Evolutionary conservation across 2,113 vertebrate genomes (phyloP).

Genomic region (Platichthys flesus): DNA sequence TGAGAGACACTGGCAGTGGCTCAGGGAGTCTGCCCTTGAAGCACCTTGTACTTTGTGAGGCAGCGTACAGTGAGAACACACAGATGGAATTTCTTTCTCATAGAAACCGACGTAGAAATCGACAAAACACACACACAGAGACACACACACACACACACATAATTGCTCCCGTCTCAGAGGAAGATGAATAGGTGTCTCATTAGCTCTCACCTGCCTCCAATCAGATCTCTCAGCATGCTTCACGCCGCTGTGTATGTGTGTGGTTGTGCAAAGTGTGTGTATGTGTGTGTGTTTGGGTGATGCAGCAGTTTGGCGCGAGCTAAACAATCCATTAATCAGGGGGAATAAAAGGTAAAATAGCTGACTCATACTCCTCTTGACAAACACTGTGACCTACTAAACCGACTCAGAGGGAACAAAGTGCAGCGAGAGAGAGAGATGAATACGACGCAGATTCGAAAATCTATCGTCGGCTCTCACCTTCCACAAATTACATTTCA

Average conservation of each 20-base stretch:
- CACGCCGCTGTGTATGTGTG: constrained; percentile 20
- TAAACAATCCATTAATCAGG: constrained; percentile 58
- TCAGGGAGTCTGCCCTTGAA: constrained; percentile 62
- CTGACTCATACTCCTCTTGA: constrained; percentile 32
- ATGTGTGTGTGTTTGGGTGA: constrained; percentile 35
- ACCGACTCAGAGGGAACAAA: constrained; percentile 20
- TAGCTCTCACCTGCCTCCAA: constrained; percentile 61
- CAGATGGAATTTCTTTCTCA: background rate
- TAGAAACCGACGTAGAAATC: background rate
- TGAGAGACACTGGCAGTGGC: constrained; percentile 45
- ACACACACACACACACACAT: background rate
- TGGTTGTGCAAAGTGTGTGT: background rate
- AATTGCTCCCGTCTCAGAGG: background rate
- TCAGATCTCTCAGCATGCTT: constrained; percentile 53
- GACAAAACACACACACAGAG: constrained; percentile 8
- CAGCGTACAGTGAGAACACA: constrained; percentile 27
- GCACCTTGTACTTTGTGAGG: constrained; percentile 50
- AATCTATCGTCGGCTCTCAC: constrained; percentile 1
- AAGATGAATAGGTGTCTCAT: constrained; percentile 67
- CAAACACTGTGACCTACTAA: constrained; percentile 41
- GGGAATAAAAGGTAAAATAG: constrained; percentile 53
- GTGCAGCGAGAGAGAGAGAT: too few relatives aligned
- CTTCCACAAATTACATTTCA: background rate
- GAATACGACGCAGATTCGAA: background rate
- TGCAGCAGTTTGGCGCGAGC: constrained; percentile 32